Evolutionary conservation across 2,888 invertebrate species (phyloP).

Genomic region (Sisyra nigra): DNA sequence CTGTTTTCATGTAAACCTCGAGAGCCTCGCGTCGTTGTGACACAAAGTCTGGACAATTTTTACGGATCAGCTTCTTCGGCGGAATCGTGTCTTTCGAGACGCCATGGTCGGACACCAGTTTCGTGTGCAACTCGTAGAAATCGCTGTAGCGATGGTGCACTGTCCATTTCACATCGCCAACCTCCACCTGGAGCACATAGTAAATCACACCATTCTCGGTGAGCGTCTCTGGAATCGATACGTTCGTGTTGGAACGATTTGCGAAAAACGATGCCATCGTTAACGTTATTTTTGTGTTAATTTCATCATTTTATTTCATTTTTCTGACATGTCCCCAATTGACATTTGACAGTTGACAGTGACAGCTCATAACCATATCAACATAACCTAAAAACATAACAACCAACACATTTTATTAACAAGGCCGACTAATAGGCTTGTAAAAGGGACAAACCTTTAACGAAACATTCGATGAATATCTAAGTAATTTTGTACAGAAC

Average conservation of each 20-base stretch:
- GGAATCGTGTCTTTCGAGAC: constrained; percentile 75
- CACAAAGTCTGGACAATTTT: constrained; percentile 75
- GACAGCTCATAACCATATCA: neutral
- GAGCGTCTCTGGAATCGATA: constrained; percentile 47
- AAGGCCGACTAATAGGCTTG: no score
- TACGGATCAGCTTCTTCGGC: constrained; percentile 84
- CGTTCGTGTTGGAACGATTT: constrained; percentile 45
- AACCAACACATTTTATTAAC: no score
- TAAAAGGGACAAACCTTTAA: no score
- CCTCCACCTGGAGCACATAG: constrained; percentile 53
- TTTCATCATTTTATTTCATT: no score
- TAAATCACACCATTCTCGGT: constrained; percentile 51
- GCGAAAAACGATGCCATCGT: constrained; percentile 60
- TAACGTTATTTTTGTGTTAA: no score
- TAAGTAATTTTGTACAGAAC: no score
- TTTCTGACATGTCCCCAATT: no score
- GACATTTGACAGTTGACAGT: no score
- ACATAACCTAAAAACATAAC: neutral
- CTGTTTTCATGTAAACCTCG: constrained; percentile 62
- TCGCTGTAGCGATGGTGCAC: constrained; percentile 79
- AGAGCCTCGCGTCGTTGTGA: constrained; percentile 66
- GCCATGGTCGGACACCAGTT: constrained; percentile 63
- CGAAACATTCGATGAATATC: no score
- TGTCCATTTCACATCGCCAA: constrained; percentile 63
- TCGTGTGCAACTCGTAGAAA: constrained; percentile 75